Conservation (phyloP, 2,888 invertebrate species). For the Trachelus troglodyta region DNA sequence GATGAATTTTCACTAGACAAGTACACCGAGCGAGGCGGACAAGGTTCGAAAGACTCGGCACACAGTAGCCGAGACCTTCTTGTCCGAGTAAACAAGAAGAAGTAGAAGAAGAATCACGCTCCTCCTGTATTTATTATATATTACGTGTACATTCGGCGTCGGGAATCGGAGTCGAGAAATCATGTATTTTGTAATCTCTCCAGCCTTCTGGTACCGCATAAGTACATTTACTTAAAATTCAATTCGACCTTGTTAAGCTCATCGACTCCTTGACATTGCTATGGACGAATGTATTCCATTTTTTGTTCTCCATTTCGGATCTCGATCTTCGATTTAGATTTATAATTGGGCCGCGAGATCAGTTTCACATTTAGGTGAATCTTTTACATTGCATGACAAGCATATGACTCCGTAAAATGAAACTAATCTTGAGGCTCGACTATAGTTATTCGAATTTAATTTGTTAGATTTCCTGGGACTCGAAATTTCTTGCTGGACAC, state of each 20-base stretch:
- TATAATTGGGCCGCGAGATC: neutral
- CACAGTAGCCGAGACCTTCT: constrained; percentile 10
- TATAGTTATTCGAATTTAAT: neutral
- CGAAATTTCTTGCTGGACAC: neutral
- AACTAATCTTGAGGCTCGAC: neutral
- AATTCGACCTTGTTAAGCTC: neutral
- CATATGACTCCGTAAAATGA: neutral
- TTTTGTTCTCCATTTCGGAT: neutral
- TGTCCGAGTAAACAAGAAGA: constrained; percentile 15
- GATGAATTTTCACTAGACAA: constrained; percentile 62
- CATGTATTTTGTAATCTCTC: constrained; percentile 25
- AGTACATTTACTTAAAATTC: neutral
- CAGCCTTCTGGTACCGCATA: neutral
- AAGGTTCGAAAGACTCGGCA: constrained; percentile 27
- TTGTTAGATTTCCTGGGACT: neutral
- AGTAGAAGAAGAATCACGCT: constrained; percentile 40
- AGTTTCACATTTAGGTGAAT: neutral
- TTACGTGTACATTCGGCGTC: constrained; percentile 59
- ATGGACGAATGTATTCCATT: neutral
- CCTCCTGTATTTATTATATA: constrained; percentile 62
- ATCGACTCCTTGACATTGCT: neutral
- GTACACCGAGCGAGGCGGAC: constrained; percentile 36
- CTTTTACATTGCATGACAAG: neutral
- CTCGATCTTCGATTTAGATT: neutral
- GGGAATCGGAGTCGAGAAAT: constrained; percentile 48